phyloP scores from a whole-genome alignment of 1,140 invertebrate species.

The Forficula auricularia region DNA sequence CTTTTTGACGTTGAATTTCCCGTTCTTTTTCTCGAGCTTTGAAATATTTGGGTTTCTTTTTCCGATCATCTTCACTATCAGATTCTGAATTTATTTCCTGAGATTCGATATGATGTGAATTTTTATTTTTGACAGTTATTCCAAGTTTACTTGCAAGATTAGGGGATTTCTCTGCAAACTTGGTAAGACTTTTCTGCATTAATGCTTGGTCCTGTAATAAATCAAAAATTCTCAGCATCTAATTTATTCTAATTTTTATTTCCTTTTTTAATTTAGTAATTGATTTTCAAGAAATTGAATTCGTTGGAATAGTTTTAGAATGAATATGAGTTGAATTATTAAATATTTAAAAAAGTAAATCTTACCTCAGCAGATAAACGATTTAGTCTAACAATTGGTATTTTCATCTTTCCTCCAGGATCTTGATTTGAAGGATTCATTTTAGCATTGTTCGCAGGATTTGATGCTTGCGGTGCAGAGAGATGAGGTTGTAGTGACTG shows the following conservation, averaged over 20 bases:
- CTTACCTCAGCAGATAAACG: slow-evolving; percentile 33
- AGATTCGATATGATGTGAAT: slow-evolving; percentile 6
- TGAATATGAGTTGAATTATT: too few species aligned
- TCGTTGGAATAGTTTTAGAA: too few species aligned
- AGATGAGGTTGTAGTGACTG: slow-evolving; percentile 4
- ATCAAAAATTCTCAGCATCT: slow-evolving; percentile 1
- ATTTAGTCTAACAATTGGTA: slow-evolving; percentile 36
- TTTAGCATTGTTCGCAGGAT: slow-evolving; percentile 20
- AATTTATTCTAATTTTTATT: background rate
- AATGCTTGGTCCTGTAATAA: slow-evolving; percentile 31
- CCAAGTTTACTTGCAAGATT: slow-evolving; percentile 37
- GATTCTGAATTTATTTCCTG: slow-evolving; percentile 23
- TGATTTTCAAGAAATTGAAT: too few species aligned
- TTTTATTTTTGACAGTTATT: slow-evolving; percentile 22
- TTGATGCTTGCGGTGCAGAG: slow-evolving; percentile 19
- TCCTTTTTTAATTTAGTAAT: too few species aligned
- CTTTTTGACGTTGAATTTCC: slow-evolving; percentile 22
- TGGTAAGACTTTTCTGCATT: slow-evolving; percentile 41
- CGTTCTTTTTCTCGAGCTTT: slow-evolving; percentile 25
- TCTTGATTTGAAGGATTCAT: slow-evolving; percentile 7
- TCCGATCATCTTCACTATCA: slow-evolving; percentile 31
- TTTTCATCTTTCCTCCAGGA: slow-evolving; percentile 22
- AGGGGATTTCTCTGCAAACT: slow-evolving; percentile 40
- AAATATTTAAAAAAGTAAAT: too few species aligned
- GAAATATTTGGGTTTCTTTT: slow-evolving; percentile 31